Conservation (phyloP, 2,113 vertebrate genomes). For the Megaceryle torquata region DNA sequence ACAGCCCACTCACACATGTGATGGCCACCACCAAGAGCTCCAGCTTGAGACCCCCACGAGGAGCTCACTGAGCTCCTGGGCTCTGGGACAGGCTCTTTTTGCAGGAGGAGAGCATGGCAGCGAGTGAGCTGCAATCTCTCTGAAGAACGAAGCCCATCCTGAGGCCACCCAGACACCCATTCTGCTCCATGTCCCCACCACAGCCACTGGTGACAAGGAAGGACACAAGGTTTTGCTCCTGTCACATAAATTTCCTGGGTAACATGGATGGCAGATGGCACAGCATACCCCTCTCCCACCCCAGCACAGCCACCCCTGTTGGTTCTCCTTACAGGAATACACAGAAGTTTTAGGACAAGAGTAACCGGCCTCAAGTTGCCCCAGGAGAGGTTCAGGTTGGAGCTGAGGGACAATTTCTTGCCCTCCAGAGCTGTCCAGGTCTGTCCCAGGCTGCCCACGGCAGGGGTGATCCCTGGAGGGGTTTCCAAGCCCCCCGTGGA, state of each 20-base stretch:
- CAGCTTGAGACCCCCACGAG: neutral
- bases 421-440: neutral
- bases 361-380: neutral
- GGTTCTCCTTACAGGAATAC: rapidly evolving
- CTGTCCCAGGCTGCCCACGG: neutral
- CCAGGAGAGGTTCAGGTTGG: neutral
- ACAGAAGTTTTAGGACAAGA: neutral
- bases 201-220: neutral
- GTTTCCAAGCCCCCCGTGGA: neutral
- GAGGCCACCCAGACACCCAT: rapidly evolving
- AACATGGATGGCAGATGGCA: rapidly evolving
- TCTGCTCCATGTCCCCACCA: neutral
- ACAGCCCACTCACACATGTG: rapidly evolving
- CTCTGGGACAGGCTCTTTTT: neutral
- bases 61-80: rapidly evolving
- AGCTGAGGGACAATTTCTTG: neutral
- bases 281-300: rapidly evolving
- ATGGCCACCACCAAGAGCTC: neutral
- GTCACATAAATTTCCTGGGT: rapidly evolving
- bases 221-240: rapidly evolving
- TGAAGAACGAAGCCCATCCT: rapidly evolving
- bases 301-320: rapidly evolving
- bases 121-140: rapidly evolving
- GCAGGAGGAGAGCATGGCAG: neutral
- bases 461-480: neutral